These are phyloP conservation scores for Pachydiplax longipennis DNA, from an alignment of 2,888 invertebrate species.

Conservation along the genomic window DNA sequence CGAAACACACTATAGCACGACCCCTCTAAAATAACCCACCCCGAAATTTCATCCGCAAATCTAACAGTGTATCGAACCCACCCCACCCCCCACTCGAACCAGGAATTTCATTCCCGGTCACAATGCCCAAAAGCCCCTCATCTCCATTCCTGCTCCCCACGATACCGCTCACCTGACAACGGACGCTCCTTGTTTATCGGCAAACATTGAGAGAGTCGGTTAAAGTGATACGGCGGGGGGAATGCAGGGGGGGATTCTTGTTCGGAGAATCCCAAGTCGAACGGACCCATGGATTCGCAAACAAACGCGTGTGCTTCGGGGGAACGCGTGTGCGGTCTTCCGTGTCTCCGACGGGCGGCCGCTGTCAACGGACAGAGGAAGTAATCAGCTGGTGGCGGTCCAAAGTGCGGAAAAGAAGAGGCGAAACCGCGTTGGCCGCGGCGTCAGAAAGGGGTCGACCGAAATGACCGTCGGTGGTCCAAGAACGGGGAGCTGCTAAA, in stretches of 20 bases:
- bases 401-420: no score
- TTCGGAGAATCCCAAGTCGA: not conserved
- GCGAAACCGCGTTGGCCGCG: no score
- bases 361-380: not conserved
- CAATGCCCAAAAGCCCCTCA: not conserved
- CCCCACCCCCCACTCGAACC: not conserved
- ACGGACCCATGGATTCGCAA: not conserved
- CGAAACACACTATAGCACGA: no score
- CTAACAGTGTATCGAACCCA: not conserved
- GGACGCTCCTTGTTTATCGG: not conserved
- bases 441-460: not conserved
- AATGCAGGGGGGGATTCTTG: not conserved
- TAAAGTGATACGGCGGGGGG: not conserved
- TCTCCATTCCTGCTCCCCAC: not conserved
- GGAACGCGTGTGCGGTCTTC: not conserved
- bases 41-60: not conserved
- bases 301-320: not conserved
- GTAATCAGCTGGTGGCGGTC: not conserved
- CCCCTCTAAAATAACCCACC: not conserved
- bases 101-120: constrained; percentile 23
- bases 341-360: no score
- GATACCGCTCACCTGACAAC: not conserved
- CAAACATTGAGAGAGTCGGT: not conserved
- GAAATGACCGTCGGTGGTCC: not conserved
- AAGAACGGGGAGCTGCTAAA: not conserved